These are phyloP conservation scores for Agrochola litura DNA, from an alignment of 2,888 invertebrate genomes.

Conservation along the genomic window DNA sequence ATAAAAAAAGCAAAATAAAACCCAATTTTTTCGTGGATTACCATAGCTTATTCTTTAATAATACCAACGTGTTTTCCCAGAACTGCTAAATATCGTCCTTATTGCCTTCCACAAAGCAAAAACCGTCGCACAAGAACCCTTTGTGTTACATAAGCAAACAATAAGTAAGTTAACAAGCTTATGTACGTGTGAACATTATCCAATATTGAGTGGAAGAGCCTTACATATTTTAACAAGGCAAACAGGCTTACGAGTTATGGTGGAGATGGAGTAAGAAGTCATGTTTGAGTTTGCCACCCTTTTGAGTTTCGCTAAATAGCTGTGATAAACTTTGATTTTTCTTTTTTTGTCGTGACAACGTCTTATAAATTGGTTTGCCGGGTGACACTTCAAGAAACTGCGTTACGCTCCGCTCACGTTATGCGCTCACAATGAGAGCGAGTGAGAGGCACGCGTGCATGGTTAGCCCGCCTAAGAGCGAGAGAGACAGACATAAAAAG, in stretches of 20 bases:
- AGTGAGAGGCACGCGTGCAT: too few species aligned
- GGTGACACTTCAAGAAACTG: too few species aligned
- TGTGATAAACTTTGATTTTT: constrained; percentile 1
- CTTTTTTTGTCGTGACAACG: too few species aligned
- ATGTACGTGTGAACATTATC: constrained; percentile 64
- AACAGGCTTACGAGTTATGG: constrained; percentile 56
- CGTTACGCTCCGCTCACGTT: too few species aligned
- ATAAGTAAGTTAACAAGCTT: constrained; percentile 61
- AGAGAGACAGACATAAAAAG: too few species aligned
- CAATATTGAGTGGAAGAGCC: constrained; percentile 59
- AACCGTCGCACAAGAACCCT: constrained; percentile 21
- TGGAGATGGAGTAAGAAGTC: constrained; percentile 25
- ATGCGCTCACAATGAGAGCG: too few species aligned
- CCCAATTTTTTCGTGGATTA: not conserved
- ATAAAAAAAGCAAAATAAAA: not conserved
- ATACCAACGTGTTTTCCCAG: not conserved
- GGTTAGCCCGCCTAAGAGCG: too few species aligned
- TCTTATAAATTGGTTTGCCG: too few species aligned
- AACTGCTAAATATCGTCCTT: not conserved
- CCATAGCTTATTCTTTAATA: constrained; percentile 5
- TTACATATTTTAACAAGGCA: constrained; percentile 52
- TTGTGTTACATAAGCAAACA: constrained; percentile 45
- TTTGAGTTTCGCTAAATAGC: constrained; percentile 1
- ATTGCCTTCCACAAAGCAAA: not conserved
- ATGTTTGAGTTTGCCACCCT: constrained; percentile 19